These are phyloP conservation scores for Dione juno DNA, from an alignment of 2,888 invertebrate genomes.

Conservation along the genomic window DNA sequence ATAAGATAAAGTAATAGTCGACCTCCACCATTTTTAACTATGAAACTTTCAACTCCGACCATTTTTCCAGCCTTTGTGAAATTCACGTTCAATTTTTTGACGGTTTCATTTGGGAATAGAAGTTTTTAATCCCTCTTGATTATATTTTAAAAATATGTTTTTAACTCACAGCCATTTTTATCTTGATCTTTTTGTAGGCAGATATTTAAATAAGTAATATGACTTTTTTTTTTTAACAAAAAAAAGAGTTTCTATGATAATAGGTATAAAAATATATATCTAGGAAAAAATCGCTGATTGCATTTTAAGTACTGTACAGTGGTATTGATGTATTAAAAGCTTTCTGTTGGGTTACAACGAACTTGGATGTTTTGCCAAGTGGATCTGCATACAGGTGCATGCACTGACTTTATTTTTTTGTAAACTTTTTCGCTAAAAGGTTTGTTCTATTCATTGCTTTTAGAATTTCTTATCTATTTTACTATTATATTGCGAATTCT, in stretches of 20 bases:
- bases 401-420: neutral
- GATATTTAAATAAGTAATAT: too few species aligned
- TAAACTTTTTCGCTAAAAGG: neutral
- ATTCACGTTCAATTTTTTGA: constrained; percentile 33
- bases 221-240: too few species aligned
- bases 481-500: neutral
- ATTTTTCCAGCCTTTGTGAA: constrained; percentile 36
- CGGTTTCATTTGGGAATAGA: constrained; percentile 30
- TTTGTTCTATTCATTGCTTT: neutral
- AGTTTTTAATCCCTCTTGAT: constrained; percentile 26
- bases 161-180: neutral
- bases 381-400: neutral
- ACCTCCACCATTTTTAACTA: constrained; percentile 31
- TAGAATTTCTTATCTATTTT: neutral
- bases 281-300: too few species aligned
- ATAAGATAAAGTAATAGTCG: constrained; percentile 31
- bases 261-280: too few species aligned
- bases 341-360: neutral
- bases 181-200: neutral
- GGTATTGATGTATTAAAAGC: neutral
- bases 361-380: neutral
- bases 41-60: constrained; percentile 32
- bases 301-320: neutral
- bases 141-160: constrained; percentile 20
- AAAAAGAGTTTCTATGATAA: too few species aligned